phyloP scores from a whole-genome alignment of 1,140 invertebrate species.

The Oryzaephilus surinamensis region DNA sequence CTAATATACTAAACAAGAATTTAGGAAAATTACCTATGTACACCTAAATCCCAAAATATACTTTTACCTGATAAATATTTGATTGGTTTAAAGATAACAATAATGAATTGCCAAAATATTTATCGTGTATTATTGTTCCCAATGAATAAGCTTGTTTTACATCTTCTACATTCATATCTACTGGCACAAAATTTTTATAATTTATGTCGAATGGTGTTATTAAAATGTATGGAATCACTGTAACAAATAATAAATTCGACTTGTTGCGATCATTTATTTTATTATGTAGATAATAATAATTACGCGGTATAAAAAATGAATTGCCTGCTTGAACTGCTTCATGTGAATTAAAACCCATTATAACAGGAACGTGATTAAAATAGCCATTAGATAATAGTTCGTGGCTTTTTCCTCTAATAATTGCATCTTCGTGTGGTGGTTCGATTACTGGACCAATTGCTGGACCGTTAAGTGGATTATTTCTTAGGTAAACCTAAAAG shows the following conservation, averaged over 20 bases:
- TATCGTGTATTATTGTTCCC: constrained; percentile 13
- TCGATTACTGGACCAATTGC: constrained; percentile 28
- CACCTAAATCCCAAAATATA: constrained; percentile 4
- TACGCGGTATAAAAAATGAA: too few relatives aligned
- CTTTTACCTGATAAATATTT: constrained; percentile 9
- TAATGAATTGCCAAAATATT: constrained; percentile 23
- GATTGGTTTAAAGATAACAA: constrained; percentile 11
- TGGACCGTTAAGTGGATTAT: constrained; percentile 24
- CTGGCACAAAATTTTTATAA: constrained; percentile 12
- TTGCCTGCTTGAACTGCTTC: too few relatives aligned
- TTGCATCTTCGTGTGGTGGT: constrained; percentile 22
- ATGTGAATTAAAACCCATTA: constrained; percentile 25
- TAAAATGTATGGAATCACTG: constrained; percentile 9
- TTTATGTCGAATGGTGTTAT: constrained; percentile 13
- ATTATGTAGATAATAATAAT: constrained; percentile 4
- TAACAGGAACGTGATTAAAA: constrained; percentile 24
- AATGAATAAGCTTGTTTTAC: constrained; percentile 6
- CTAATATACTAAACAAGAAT: constrained; percentile 17
- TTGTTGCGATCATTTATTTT: not conserved
- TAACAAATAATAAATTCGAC: constrained; percentile 7
- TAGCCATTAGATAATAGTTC: constrained; percentile 22
- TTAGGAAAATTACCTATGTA: not conserved
- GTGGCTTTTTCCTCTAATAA: constrained; percentile 23
- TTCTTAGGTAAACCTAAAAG: constrained; percentile 7
- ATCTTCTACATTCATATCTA: constrained; percentile 18